These are phyloP conservation scores for Scyliorhinus canicula DNA, from an alignment of 2,797 vertebrate genomes.

Conservation along the genomic window DNA sequence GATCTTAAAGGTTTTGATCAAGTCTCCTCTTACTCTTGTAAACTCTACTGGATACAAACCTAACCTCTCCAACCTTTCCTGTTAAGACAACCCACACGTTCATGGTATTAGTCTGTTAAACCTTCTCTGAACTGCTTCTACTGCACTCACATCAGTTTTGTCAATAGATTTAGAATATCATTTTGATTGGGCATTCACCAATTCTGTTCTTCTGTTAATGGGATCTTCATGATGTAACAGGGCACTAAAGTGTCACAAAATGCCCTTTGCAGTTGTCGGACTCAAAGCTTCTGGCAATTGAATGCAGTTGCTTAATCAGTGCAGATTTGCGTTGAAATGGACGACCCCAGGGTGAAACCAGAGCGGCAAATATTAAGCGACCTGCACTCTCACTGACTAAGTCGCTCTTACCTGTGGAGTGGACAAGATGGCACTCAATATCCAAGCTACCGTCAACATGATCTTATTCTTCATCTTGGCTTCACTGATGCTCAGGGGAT, in stretches of 20 bases:
- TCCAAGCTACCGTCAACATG: constrained; percentile 68
- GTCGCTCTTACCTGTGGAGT: constrained; percentile 66
- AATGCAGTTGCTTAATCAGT: background rate
- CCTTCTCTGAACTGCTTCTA: too few species aligned
- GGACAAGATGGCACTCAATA: constrained; percentile 66
- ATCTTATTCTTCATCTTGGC: constrained; percentile 65
- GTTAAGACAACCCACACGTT: too few species aligned
- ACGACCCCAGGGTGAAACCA: background rate
- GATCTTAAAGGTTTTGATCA: too few species aligned
- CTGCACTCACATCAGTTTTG: too few species aligned
- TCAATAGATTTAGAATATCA: background rate
- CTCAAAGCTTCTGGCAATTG: background rate
- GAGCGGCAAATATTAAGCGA: background rate
- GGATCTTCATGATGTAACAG: background rate
- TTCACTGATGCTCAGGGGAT: constrained; percentile 61
- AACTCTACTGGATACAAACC: too few species aligned
- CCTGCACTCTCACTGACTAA: constrained; percentile 44
- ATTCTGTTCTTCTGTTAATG: background rate
- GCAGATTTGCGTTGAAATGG: background rate
- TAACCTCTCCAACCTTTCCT: too few species aligned
- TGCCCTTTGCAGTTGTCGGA: background rate
- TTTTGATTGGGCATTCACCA: background rate
- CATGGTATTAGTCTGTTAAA: too few species aligned
- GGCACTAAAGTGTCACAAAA: background rate
- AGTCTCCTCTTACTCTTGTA: too few species aligned